phyloP scores from a whole-genome alignment of 2,888 invertebrate genomes.

The Conops quadrifasciatus region DNA sequence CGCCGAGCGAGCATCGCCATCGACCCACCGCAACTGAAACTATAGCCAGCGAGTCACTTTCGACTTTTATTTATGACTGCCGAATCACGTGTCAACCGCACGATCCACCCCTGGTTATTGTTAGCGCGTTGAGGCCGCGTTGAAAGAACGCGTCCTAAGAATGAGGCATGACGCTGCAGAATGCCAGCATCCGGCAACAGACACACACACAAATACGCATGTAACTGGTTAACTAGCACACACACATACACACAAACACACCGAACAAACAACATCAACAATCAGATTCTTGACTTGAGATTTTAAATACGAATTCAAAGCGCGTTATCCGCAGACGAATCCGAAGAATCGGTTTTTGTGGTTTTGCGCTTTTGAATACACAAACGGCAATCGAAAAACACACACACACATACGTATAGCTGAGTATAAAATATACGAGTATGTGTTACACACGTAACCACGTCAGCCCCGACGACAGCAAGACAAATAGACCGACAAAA shows the following conservation, averaged over 20 bases:
- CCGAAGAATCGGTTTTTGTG: conserved; percentile 48
- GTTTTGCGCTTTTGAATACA: conserved; percentile 54
- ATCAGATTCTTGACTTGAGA: conserved; percentile 30
- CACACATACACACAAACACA: conserved; percentile 39
- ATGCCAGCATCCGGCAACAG: conserved; percentile 38
- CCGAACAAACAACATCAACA: conserved; percentile 15
- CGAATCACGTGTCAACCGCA: conserved; percentile 66
- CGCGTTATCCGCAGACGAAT: conserved; percentile 42
- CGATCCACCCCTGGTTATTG: conserved; percentile 57
- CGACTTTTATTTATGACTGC: conserved; percentile 60
- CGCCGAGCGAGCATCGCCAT: background rate
- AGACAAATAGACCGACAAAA: background rate
- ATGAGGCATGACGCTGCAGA: conserved; percentile 57
- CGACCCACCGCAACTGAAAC: conserved; percentile 11
- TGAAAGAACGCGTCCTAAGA: too few relatives aligned
- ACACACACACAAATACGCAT: too few relatives aligned
- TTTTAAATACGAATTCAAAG: conserved; percentile 52
- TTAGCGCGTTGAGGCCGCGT: conserved; percentile 46
- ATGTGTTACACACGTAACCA: too few relatives aligned
- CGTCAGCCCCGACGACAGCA: background rate
- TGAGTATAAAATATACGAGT: too few relatives aligned
- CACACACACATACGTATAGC: too few relatives aligned
- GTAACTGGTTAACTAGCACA: background rate
- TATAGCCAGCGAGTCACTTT: conserved; percentile 18
- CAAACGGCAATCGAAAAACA: conserved; percentile 41